These are phyloP conservation scores for Cacoxenus indagator DNA, from an alignment of 2,888 invertebrate species.

Conservation along the genomic window DNA sequence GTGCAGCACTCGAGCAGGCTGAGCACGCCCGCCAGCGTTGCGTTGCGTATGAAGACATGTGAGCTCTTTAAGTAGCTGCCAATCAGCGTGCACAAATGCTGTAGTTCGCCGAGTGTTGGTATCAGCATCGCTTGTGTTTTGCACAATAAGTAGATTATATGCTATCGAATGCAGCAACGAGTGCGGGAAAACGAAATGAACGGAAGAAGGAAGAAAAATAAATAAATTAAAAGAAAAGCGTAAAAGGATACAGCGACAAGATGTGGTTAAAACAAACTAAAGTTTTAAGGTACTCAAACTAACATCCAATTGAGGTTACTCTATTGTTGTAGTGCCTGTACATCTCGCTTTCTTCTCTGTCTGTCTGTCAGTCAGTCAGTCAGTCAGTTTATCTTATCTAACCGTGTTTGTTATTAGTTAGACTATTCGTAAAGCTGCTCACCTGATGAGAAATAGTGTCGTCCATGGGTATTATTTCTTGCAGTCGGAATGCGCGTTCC, in stretches of 20 bases:
- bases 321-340: neutral
- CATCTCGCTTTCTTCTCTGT: neutral
- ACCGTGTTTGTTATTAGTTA: neutral
- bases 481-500: slow-evolving; percentile 77
- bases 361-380: neutral
- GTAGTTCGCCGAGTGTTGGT: slow-evolving; percentile 68
- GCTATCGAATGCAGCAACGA: slow-evolving; percentile 46
- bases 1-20: slow-evolving; percentile 69
- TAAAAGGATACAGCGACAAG: too few species aligned
- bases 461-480: slow-evolving; percentile 78
- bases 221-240: neutral
- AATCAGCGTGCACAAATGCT: slow-evolving; percentile 67
- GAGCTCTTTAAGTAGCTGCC: slow-evolving; percentile 70
- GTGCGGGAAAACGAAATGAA: neutral
- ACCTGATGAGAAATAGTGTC: slow-evolving; percentile 82
- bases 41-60: slow-evolving; percentile 70
- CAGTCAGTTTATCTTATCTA: neutral
- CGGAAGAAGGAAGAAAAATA: slow-evolving; percentile 3
- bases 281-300: too few species aligned
- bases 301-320: neutral
- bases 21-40: slow-evolving; percentile 69
- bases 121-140: slow-evolving; percentile 70
- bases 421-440: slow-evolving; percentile 16
- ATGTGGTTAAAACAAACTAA: neutral
- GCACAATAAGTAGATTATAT: slow-evolving; percentile 71